A percentile compares a stretch with the other conserved stretches of the same genome.
Conservation (phyloP, 2,888 invertebrate species). For the Protonemura montana region DNA sequence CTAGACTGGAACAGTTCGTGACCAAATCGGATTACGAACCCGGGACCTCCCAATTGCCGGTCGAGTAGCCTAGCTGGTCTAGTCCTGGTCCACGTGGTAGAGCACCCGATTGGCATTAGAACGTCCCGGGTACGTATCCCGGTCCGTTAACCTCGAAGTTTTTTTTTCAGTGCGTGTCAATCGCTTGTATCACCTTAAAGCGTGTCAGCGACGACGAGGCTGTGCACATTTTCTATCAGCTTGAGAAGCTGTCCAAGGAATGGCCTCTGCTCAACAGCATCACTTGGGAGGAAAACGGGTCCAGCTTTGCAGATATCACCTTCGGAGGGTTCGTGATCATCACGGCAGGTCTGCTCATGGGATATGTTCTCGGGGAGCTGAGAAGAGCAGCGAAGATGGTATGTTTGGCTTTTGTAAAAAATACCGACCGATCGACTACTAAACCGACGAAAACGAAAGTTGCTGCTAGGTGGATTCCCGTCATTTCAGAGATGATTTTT, state of each 20-base stretch:
- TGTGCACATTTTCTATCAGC: slow-evolving; percentile 69
- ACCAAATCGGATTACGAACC: too few relatives aligned
- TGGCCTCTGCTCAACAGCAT: slow-evolving; percentile 78
- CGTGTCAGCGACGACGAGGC: slow-evolving; percentile 78
- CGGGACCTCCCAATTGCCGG: too few relatives aligned
- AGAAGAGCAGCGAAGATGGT: slow-evolving; percentile 64
- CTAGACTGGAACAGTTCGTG: too few relatives aligned
- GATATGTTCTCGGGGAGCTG: slow-evolving; percentile 71
- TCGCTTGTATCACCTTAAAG: slow-evolving; percentile 73
- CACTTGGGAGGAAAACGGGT: slow-evolving; percentile 76
- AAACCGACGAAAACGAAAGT: too few relatives aligned
- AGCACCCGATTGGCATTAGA: too few relatives aligned
- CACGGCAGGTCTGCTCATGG: slow-evolving; percentile 72
- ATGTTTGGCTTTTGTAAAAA: neutral
- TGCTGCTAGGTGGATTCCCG: too few relatives aligned
- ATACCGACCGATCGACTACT: too few relatives aligned
- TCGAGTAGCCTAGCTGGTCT: too few relatives aligned
- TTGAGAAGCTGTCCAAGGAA: slow-evolving; percentile 76
- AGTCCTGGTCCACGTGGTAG: too few relatives aligned
- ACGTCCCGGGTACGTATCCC: too few relatives aligned
- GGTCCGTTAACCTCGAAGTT: too few relatives aligned
- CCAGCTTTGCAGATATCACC: slow-evolving; percentile 71
- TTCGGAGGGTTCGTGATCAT: slow-evolving; percentile 77
- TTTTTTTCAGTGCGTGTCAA: slow-evolving; percentile 66
- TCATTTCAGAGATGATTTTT: too few relatives aligned